Percentiles rank a stretch among this genome's conserved stretches.
These are phyloP conservation scores for Cryptotis parvus DNA, from an alignment of 2,113 vertebrate species.

Conservation along the genomic window DNA sequence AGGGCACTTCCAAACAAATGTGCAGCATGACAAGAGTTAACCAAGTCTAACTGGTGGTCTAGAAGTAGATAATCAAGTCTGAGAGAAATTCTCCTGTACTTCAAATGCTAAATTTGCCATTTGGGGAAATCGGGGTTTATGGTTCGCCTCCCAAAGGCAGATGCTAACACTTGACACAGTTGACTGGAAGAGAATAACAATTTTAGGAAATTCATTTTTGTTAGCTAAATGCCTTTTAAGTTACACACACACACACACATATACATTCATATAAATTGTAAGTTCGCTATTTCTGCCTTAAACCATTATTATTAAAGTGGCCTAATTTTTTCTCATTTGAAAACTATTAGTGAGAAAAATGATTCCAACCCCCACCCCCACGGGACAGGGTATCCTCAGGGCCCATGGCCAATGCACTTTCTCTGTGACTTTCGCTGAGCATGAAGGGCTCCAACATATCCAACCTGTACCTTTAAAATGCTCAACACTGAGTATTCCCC, in stretches of 20 bases:
- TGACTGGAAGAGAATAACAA: neutral
- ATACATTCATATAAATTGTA: neutral
- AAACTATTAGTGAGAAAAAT: slow-evolving; percentile 14
- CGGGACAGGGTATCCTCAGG: slow-evolving; percentile 41
- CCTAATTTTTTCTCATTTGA: slow-evolving; percentile 9
- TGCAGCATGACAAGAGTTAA: slow-evolving; percentile 23
- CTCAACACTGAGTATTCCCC: slow-evolving; percentile 87
- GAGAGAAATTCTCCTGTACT: neutral
- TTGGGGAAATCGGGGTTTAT: neutral
- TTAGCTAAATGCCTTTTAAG: neutral
- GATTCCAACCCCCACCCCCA: neutral
- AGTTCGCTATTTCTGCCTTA: slow-evolving; percentile 31
- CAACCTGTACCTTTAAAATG: slow-evolving; percentile 85
- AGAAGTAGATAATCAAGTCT: neutral
- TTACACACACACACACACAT: neutral
- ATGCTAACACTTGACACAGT: neutral
- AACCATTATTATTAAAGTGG: slow-evolving; percentile 45
- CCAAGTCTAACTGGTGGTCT: slow-evolving; percentile 1
- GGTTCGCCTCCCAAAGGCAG: neutral
- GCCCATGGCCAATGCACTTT: slow-evolving; percentile 66
- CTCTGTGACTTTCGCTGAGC: slow-evolving; percentile 67
- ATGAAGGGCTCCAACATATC: slow-evolving; percentile 84
- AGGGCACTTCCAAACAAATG: neutral
- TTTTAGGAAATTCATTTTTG: slow-evolving; percentile 32
- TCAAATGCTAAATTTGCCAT: slow-evolving; percentile 5